These are phyloP conservation scores for Cochlearius cochlearius DNA, from an alignment of 2,113 vertebrate genomes.

Conservation along the genomic window DNA sequence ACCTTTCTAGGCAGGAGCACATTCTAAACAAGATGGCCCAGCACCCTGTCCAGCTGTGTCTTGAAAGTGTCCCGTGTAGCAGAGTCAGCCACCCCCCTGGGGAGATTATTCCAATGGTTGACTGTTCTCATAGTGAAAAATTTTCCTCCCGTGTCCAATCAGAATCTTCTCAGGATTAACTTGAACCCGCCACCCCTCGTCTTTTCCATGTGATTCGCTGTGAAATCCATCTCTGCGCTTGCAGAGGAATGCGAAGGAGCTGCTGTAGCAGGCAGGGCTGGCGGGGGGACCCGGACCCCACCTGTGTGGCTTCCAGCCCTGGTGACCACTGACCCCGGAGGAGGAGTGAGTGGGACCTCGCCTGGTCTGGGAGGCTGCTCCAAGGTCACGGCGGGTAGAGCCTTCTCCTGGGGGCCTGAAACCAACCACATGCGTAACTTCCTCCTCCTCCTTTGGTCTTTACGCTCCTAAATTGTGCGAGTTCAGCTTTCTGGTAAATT, in stretches of 20 bases:
- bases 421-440: not conserved
- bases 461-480: not conserved
- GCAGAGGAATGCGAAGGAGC: not conserved
- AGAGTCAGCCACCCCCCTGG: no score
- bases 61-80: no score
- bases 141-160: no score
- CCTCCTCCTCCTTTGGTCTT: not conserved
- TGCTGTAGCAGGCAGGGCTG: not conserved
- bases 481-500: not conserved
- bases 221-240: not conserved
- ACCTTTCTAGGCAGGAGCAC: no score
- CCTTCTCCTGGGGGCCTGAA: not conserved
- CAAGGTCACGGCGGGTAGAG: fast-evolving
- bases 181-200: no score
- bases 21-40: no score
- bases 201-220: no score
- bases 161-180: no score
- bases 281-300: fast-evolving
- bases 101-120: no score
- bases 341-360: not conserved
- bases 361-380: not conserved
- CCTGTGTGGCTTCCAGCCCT: not conserved
- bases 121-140: no score
- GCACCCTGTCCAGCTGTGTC: no score
- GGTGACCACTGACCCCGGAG: not conserved